Conservation (phyloP, 2,113 vertebrate genomes). For the Anolis sagrei region DNA sequence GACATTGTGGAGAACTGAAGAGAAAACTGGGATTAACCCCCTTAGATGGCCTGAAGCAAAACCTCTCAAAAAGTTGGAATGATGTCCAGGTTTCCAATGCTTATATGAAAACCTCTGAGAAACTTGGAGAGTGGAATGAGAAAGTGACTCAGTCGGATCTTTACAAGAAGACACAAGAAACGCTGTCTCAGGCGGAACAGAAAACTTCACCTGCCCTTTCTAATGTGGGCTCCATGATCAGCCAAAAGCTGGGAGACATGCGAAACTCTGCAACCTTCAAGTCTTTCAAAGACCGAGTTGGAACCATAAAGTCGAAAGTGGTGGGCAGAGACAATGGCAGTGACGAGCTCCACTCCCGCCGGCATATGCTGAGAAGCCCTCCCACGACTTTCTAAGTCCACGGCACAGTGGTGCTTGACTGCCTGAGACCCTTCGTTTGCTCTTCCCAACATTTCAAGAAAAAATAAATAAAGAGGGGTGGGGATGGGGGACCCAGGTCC, state of each 20-base stretch:
- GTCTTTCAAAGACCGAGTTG: conserved; percentile 94
- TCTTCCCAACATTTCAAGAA: conserved; percentile 50
- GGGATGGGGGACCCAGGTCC: too few species aligned
- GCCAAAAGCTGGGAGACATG: conserved; percentile 92
- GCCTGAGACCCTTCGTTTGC: conserved; percentile 47
- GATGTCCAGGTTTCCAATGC: conserved; percentile 94
- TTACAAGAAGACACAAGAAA: conserved; percentile 98
- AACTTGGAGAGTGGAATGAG: too few species aligned
- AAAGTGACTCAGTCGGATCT: too few species aligned
- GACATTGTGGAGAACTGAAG: conserved; percentile 89
- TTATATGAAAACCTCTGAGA: too few species aligned
- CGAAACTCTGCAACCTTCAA: conserved; percentile 97
- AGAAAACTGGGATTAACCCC: conserved; percentile 92
- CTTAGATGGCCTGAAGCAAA: conserved; percentile 89
- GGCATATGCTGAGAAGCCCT: conserved; percentile 78
- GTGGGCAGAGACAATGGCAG: conserved; percentile 85
- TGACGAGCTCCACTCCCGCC: conserved; percentile 80
- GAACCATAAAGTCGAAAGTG: conserved; percentile 93
- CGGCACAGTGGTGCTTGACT: conserved; percentile 46
- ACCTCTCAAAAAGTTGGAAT: conserved; percentile 91
- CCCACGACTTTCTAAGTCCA: conserved; percentile 89
- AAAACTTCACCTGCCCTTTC: conserved; percentile 92
- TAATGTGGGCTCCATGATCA: conserved; percentile 90
- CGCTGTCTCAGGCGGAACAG: conserved; percentile 92
- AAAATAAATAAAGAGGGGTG: too few species aligned